These are phyloP conservation scores for Falco peregrinus DNA, from an alignment of 2,797 vertebrate species.

Conservation along the genomic window DNA sequence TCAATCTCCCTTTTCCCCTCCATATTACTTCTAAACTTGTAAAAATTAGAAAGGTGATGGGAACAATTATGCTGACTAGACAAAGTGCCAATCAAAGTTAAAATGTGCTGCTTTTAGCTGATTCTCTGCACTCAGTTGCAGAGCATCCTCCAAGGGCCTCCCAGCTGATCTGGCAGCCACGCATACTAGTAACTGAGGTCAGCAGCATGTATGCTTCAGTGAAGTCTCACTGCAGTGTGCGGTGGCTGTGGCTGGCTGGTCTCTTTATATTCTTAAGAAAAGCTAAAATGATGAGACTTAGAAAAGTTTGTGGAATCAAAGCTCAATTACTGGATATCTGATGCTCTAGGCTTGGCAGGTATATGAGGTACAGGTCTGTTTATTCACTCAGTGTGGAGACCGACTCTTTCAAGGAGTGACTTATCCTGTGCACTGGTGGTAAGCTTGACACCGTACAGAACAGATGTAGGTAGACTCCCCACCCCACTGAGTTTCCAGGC, in stretches of 20 bases:
- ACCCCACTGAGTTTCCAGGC: not conserved
- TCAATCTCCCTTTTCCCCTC: not conserved
- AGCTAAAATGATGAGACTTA: not conserved
- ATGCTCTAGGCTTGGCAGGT: not conserved
- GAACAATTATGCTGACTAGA: not conserved
- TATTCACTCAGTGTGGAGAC: not conserved
- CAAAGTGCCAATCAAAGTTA: not conserved
- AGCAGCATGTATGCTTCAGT: not conserved
- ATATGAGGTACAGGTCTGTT: not conserved
- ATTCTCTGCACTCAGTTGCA: not conserved
- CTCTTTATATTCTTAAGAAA: not conserved
- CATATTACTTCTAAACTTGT: not conserved
- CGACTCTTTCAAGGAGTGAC: not conserved
- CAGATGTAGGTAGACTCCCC: not conserved
- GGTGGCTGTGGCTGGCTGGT: not conserved
- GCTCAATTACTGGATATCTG: not conserved
- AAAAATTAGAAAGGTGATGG: not conserved
- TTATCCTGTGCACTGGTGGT: not conserved
- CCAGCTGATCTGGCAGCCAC: not conserved
- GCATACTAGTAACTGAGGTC: not conserved
- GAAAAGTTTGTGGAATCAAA: not conserved
- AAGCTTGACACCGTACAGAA: not conserved
- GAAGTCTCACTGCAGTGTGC: not conserved
- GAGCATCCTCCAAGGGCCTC: not conserved
- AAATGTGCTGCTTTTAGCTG: not conserved